These are phyloP conservation scores for Athalia cordata DNA, from an alignment of 2,888 invertebrate genomes.

Conservation along the genomic window DNA sequence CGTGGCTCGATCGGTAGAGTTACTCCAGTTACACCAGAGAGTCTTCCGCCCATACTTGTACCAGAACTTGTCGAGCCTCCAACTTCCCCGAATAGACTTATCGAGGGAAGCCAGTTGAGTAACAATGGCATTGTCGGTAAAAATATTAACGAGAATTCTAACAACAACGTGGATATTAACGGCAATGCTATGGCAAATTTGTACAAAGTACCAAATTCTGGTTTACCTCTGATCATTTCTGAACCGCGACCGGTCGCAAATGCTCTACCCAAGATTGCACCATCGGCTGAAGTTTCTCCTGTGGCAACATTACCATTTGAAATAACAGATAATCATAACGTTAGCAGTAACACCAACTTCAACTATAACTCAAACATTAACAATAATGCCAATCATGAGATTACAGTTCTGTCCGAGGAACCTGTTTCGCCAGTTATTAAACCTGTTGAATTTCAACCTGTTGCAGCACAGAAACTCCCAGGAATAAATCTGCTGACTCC, in stretches of 20 bases:
- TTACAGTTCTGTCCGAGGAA: not conserved
- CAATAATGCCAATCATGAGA: constrained; percentile 19
- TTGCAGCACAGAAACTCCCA: constrained; percentile 49
- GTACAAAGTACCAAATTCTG: not conserved
- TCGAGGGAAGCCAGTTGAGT: no score
- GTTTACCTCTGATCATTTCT: constrained; percentile 6
- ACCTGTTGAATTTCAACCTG: constrained; percentile 61
- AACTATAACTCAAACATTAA: constrained; percentile 26
- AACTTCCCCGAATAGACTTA: no score
- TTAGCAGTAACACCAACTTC: constrained; percentile 12
- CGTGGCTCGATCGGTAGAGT: not conserved
- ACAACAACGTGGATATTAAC: constrained; percentile 1
- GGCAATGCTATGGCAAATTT: constrained; percentile 1
- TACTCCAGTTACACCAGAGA: not conserved
- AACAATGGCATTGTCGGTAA: not conserved
- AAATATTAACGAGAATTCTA: not conserved
- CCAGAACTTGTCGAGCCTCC: no score
- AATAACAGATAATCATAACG: constrained; percentile 1
- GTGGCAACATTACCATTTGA: not conserved
- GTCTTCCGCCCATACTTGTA: no score
- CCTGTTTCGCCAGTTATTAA: constrained; percentile 39
- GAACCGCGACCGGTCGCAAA: constrained; percentile 6
- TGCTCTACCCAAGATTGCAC: not conserved
- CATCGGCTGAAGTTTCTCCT: not conserved
- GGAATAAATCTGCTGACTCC: constrained; percentile 19